Evolutionary conservation across 2,113 vertebrate genomes (phyloP).

Genomic region (Pituophis catenifer): DNA sequence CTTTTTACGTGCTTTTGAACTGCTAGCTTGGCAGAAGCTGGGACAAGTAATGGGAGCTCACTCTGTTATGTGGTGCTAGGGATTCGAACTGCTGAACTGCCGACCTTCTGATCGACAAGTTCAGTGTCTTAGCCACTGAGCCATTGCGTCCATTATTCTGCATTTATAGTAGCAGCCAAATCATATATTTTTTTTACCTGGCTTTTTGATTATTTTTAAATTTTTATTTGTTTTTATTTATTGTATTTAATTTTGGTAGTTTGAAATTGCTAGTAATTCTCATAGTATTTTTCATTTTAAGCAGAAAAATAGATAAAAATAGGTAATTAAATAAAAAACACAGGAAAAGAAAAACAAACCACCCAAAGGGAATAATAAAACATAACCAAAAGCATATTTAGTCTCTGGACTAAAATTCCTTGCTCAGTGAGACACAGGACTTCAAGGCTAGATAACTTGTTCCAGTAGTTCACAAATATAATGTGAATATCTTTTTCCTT

Average conservation of each 20-base stretch:
- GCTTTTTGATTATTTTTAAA: not conserved
- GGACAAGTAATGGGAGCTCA: too few species aligned
- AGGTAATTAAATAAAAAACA: not conserved
- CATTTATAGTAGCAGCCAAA: not conserved
- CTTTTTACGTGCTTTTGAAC: too few species aligned
- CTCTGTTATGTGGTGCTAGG: too few species aligned
- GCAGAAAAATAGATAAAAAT: not conserved
- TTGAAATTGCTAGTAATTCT: not conserved
- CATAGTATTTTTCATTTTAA: not conserved
- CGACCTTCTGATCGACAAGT: too few species aligned
- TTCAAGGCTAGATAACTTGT: not conserved
- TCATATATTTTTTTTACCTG: not conserved
- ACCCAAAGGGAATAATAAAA: not conserved
- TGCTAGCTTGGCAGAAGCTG: too few species aligned
- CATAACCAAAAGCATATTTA: not conserved
- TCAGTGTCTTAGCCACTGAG: too few species aligned
- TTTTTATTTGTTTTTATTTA: not conserved
- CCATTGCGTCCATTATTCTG: not conserved
- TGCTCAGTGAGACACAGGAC: not conserved
- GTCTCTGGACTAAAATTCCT: not conserved
- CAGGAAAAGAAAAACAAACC: not conserved
- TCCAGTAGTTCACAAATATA: not conserved
- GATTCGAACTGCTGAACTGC: too few species aligned
- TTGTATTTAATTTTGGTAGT: not conserved
- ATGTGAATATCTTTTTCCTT: too few species aligned